Conservation (phyloP, 2,113 vertebrate species). For the Hoplias malabaricus region DNA sequence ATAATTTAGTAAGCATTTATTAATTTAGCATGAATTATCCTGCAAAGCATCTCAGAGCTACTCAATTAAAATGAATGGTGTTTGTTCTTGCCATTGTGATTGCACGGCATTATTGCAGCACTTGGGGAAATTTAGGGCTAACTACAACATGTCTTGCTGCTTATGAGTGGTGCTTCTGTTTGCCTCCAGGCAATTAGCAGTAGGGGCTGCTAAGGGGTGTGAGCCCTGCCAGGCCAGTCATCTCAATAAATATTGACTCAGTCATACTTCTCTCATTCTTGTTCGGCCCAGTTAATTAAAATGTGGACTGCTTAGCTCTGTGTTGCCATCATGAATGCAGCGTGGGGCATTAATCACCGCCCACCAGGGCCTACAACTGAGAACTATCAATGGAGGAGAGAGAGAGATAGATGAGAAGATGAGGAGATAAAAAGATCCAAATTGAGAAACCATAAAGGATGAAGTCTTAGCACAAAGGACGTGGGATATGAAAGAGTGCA, state of each 20-base stretch:
- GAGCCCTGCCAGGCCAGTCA: slow-evolving; percentile 41
- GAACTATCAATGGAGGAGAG: neutral
- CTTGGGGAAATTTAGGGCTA: slow-evolving; percentile 58
- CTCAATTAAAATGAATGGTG: slow-evolving; percentile 51
- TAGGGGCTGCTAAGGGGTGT: slow-evolving; percentile 48
- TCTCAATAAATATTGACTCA: slow-evolving; percentile 70
- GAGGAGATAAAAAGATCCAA: neutral
- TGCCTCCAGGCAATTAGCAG: slow-evolving; percentile 70
- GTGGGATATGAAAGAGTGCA: neutral
- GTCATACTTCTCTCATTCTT: slow-evolving; percentile 57
- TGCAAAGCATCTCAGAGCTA: slow-evolving; percentile 21
- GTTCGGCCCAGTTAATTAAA: slow-evolving; percentile 68
- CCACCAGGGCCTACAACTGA: slow-evolving; percentile 40
- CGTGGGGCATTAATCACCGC: slow-evolving; percentile 65
- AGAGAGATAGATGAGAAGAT: neutral
- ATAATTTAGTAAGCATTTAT: neutral
- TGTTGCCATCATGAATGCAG: slow-evolving; percentile 65
- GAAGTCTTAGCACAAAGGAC: neutral
- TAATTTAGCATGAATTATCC: slow-evolving; percentile 43
- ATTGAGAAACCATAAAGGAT: too few relatives aligned
- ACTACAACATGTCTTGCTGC: slow-evolving; percentile 48
- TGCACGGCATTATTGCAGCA: slow-evolving; percentile 52
- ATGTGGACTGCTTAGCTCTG: slow-evolving; percentile 61
- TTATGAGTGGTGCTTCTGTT: slow-evolving; percentile 52
- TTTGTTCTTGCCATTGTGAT: slow-evolving; percentile 53